Base-by-base conservation (phyloP, 2,888 invertebrate species). In the Xiphydria camelus region DNA sequence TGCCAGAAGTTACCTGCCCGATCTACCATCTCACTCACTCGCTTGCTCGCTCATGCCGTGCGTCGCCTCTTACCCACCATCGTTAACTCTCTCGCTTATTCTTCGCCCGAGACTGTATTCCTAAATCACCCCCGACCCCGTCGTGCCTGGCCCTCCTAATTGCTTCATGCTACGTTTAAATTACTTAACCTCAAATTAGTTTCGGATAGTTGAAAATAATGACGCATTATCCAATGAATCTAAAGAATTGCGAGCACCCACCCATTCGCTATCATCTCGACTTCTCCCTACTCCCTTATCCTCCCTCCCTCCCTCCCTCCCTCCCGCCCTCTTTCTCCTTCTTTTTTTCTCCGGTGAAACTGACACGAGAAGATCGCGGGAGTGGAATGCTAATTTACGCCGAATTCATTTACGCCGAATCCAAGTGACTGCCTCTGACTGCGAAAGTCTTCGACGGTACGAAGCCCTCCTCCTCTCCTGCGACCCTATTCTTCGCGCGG, bases 121-220 rank as follows among this genome's bases (percentile, higher is more conserved):
- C 64, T 71, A 69, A 70, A 70, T 71, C 70, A 70, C 68, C 64
- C 62, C 51, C 66, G 56, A 62, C 65, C 57, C 59, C 57, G 47
- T 36, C 53, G 51, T 51, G 58, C 52, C 55, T 64, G 63, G 61
- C 66, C 60, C 61, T 55, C 62, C 70, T 73, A 73, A 73, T 72
- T 71, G 71, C 70, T 66, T 64, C 52, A 61, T 61, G 65, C 67
- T 66, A 63, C 70, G 68, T 72, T 70, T 70, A 69, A 70, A 73
- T 73, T 70, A 72, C 70, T 72, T 71, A 70, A 57, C 57, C 64
- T 61, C 62, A 70, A 73, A 72, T 73, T 73, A 70, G 68, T 71
- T 73, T 69, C 56, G 61, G 68, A 67, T 68, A 66, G 70, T 64
- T 64, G 64, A 68, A 69, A 70, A 70, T 69, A 70, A 70, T 64